Percentiles rank a stretch among this genome's conserved stretches.
Evolutionary conservation across 2,797 vertebrate species (phyloP).

Genomic region (Zalophus californianus): DNA sequence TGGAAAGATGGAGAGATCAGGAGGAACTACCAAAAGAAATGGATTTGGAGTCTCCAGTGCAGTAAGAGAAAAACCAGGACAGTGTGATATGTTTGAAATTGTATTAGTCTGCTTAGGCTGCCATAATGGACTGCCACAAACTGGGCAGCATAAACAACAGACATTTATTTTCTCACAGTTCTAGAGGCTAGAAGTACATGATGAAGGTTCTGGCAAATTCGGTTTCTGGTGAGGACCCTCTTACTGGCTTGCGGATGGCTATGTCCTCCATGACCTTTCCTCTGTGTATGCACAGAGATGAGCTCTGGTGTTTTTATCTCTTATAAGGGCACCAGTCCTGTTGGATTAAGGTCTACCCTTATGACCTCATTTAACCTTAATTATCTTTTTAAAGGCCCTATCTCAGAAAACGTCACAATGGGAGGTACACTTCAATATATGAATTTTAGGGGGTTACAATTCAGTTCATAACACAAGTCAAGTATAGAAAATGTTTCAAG

Average conservation of each 20-base stretch:
- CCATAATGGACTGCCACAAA: background rate
- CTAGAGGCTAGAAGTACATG: background rate
- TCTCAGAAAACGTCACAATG: background rate
- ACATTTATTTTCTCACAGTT: background rate
- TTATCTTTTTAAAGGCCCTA: background rate
- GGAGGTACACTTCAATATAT: background rate
- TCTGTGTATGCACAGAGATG: background rate
- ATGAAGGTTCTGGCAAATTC: background rate
- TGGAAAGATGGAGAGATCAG: background rate
- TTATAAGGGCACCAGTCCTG: background rate
- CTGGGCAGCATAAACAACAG: background rate
- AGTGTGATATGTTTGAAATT: background rate
- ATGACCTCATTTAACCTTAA: background rate
- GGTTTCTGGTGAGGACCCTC: background rate
- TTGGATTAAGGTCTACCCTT: background rate
- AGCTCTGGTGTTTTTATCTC: background rate
- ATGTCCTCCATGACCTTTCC: background rate
- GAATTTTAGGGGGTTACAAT: background rate
- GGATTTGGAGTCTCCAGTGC: background rate
- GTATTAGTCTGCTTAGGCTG: background rate
- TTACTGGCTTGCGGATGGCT: background rate
- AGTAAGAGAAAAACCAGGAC: background rate
- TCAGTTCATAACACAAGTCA: background rate
- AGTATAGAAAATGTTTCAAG: background rate
- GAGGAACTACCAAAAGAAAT: background rate